Percentiles rank a stretch among this genome's conserved stretches.
Evolutionary conservation across 2,797 vertebrate genomes (phyloP).

Genomic region (Atherinosoma microstoma): DNA sequence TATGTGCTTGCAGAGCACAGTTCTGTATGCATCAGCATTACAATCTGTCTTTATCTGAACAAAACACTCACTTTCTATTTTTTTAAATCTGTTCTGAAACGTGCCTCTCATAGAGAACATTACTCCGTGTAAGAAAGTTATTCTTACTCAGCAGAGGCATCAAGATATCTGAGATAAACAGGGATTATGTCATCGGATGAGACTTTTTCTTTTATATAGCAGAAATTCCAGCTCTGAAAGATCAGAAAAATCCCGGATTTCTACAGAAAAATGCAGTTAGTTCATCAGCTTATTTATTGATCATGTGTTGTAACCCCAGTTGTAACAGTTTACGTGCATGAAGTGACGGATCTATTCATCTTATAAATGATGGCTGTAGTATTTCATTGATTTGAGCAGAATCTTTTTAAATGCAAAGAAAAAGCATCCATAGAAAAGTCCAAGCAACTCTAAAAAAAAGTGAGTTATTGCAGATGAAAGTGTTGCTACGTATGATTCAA

Average conservation of each 20-base stretch:
- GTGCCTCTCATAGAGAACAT: neutral
- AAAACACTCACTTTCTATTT: no score
- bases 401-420: neutral
- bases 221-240: neutral
- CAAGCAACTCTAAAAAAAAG: neutral
- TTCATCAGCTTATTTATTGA: neutral
- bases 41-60: neutral
- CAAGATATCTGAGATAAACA: neutral
- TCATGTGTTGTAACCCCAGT: neutral
- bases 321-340: no score
- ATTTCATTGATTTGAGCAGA: neutral
- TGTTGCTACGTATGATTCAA: neutral
- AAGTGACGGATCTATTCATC: neutral
- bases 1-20: neutral
- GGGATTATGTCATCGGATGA: neutral
- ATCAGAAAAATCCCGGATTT: neutral
- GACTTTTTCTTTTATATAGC: neutral
- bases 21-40: neutral
- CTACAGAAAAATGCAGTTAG: neutral
- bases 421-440: no score
- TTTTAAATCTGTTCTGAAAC: neutral
- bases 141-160: neutral
- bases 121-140: no score
- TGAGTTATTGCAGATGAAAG: conserved; percentile 3
- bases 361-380: neutral